Evolutionary conservation across 1,140 invertebrate species (phyloP), one percentile per base, ranked within the genome.

Genomic region (Hormaphis cornu): DNA sequence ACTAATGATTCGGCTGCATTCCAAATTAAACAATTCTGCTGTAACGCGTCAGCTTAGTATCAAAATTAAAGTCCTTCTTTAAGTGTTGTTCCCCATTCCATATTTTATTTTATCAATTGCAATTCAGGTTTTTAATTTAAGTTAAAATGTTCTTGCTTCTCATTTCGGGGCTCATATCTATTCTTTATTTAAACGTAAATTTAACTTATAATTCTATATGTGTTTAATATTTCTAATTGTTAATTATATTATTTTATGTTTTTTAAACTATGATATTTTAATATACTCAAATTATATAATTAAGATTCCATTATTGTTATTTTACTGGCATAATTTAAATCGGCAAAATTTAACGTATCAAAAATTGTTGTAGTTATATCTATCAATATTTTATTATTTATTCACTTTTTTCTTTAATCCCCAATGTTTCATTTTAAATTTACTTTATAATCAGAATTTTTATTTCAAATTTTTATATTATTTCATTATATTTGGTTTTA

Each of bases 21-120:
- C 48, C 70, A 71, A 42, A 71, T 71, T 42, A 71, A 71, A 63
- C 70, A 71, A 20, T 71, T 71, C n/a, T 71, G 70, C 40, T 71
- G 70, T 35, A 66, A 66, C 48, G 59, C 59, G n/a, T 66, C 59
- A 33, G 59, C 59, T 66, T 66, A 66, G 42, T 66, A 46, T 66
- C 58, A 61, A 61, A 61, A 61, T 46, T 61, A 20, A 33, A 66
- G 59, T 35, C 44, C 42, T 46, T 48, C 30, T 44, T 33, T 33
- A 66, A 66, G 26, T 46, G 58, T 61, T 61, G 58, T 61, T n/a
- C 44, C 42, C 28, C 6, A 30, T 46, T 44, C 28, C 59, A 46
- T 66, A 46, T 48, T 66, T 66, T 66, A 66, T 46, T 56, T 56
- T 56, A 56, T 24, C 37, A 56, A 35, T 66, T 66, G 44, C 59